Evolutionary conservation across 2,888 invertebrate species (phyloP).

Genomic region (Apotomis betuletana): DNA sequence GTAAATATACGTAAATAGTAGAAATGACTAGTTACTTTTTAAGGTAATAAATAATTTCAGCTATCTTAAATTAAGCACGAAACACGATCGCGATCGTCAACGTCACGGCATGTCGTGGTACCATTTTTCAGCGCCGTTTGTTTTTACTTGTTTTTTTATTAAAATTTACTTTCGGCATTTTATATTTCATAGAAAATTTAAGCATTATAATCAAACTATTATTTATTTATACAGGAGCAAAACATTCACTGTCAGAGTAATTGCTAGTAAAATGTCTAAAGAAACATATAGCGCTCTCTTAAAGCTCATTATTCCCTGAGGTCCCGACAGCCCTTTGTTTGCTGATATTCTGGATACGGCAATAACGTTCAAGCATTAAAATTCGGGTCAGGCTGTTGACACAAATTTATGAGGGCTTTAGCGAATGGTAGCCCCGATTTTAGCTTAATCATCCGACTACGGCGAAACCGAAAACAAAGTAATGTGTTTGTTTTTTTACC

Average conservation of each 20-base stretch:
- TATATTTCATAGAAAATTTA: too few relatives aligned
- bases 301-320: constrained; percentile 52
- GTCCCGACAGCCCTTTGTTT: constrained; percentile 70
- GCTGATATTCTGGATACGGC: constrained; percentile 66
- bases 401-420: constrained; percentile 76
- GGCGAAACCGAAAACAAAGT: constrained; percentile 26
- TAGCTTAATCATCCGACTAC: constrained; percentile 44
- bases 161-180: too few relatives aligned
- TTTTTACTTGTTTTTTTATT: too few relatives aligned
- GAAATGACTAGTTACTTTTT: too few relatives aligned
- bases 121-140: too few relatives aligned
- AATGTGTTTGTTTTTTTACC: constrained; percentile 31
- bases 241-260: not conserved
- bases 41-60: too few relatives aligned
- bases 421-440: constrained; percentile 66
- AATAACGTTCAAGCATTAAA: constrained; percentile 76
- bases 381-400: constrained; percentile 78
- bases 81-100: too few relatives aligned
- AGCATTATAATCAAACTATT: not conserved
- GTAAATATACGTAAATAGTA: too few relatives aligned
- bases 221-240: not conserved
- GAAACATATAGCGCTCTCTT: constrained; percentile 47
- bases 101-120: too few relatives aligned
- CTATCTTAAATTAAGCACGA: too few relatives aligned
- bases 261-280: constrained; percentile 9